Conservation (phyloP, 2,888 invertebrate genomes). For the Tuta absoluta region DNA sequence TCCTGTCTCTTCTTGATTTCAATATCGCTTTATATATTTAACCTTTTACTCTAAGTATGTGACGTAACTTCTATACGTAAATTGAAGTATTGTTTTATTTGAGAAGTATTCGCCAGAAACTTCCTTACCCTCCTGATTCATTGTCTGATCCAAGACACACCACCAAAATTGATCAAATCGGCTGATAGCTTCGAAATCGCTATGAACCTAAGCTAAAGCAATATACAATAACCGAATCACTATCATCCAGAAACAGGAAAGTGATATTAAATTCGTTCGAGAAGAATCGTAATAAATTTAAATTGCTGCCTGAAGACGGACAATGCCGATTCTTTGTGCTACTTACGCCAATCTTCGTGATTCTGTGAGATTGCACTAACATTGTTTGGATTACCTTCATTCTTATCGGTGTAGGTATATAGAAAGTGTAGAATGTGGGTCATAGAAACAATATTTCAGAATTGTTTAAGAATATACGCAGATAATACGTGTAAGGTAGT, state of each 20-base stretch:
- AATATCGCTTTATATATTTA: too few relatives aligned
- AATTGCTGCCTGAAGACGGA: constrained; percentile 39
- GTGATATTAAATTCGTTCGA: constrained; percentile 29
- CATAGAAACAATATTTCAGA: constrained; percentile 26
- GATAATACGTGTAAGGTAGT: neutral
- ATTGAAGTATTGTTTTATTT: too few relatives aligned
- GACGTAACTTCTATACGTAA: too few relatives aligned
- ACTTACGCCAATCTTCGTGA: constrained; percentile 67
- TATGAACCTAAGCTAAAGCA: neutral
- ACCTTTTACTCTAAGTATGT: too few relatives aligned
- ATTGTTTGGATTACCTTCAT: constrained; percentile 36
- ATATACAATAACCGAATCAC: neutral
- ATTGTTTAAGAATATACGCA: constrained; percentile 6
- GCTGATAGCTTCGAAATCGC: too few relatives aligned
- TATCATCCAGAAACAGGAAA: neutral
- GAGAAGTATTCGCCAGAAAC: too few relatives aligned
- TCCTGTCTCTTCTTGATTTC: too few relatives aligned
- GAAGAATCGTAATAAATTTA: constrained; percentile 42
- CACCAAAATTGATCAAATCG: too few relatives aligned
- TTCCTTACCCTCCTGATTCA: too few relatives aligned
- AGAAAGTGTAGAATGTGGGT: constrained; percentile 27
- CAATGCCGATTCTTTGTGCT: constrained; percentile 45
- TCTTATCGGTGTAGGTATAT: constrained; percentile 32
- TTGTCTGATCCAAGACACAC: too few relatives aligned
- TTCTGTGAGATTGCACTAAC: constrained; percentile 35